Evolutionary conservation across 2,888 invertebrate genomes (phyloP), one percentile per base, ranked within the genome.

Genomic region (Thalpophila matura): DNA sequence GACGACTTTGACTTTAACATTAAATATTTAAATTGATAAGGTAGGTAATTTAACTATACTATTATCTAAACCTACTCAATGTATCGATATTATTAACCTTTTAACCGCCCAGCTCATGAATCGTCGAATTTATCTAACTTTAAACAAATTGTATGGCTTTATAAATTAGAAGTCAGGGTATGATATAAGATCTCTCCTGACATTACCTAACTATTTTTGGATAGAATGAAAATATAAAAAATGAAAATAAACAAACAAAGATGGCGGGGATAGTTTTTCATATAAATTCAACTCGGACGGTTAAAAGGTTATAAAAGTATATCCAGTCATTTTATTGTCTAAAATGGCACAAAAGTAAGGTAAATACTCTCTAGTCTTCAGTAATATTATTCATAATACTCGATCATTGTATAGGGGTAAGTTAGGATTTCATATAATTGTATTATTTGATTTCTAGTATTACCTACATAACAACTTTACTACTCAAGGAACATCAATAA

Each of bases 291-390:
- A n/a, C n/a, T n/a, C n/a, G n/a, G n/a, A n/a, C n/a, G n/a, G n/a
- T n/a, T n/a, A n/a, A n/a, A n/a, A n/a, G n/a, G n/a, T n/a, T n/a
- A n/a, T n/a, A n/a, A n/a, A n/a, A n/a, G 22, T 31, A 18, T n/a
- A 27, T 37, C 37, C 10, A 31, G 20, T 46, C 1, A 46, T 65
- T 74, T 86, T 83, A 87, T 85, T 87, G 84, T 86, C 82, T 74
- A 58, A 72, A 69, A 83, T 83, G 81, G 80, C 82, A 74, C 70
- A 70, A 81, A 43, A 26, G 2, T 31, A 38, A 14, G 1, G 4
- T 38, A 10, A 14, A 31, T 37, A 20, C 7, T 26, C 24, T 29
- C 7, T 70, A 18, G 29, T 70, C 7, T 49, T 29, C 53, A 9
- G 6, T 50, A 37, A 31, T 27, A 27, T 40, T 14, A 29, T 46